Base-by-base conservation (phyloP, 2,797 vertebrate species). In the Balearica regulorum region DNA sequence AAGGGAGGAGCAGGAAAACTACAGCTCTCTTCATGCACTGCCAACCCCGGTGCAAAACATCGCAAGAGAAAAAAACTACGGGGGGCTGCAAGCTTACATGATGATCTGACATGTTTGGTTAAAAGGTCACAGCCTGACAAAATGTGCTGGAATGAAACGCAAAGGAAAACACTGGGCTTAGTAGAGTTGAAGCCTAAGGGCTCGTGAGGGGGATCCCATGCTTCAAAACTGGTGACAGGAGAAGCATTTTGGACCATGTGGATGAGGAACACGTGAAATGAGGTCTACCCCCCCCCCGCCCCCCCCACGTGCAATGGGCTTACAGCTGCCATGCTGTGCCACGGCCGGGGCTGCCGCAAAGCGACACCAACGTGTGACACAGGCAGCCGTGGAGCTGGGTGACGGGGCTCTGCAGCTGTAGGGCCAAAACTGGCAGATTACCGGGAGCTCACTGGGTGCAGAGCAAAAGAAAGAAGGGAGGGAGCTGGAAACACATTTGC, bases 301-400 rank as follows among this genome's bases (percentile, higher is more conserved):
- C 54, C 28, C 49, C 11, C 3, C 24, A 12, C 5, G 46, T 29
- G 17, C 29, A 64, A 28, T 65, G 41, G 19, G 16, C 31, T 75
- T 31, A 31, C 0, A 5, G 66, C 24, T 89, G 61, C n/a, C 14
- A 7, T 41, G n/a, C 39, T 2, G 14, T 20, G 33, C 57, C 71
- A 22, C 0, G 0, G 68, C 55, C 2, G 8, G 6, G 17, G 48
- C 57, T 64, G 28, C 35, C 31, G 20, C 51, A 76, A 39, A 71
- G 24, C 0, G 1, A 11, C 19, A n/a, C n/a, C 28, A 58, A 11
- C 0, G 0, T 0, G 0, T 0, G 2, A 16, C 39, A 58, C 39
- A 46, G 71, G 64, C 37, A 29, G 53, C 37, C 0, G 3, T 26
- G 39, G 65, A 58, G 57, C 10, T 41, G 41, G 16, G 33, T 14